Evolutionary conservation across 2,888 invertebrate genomes (phyloP).

Genomic region (Melangyna quadrimaculata): DNA sequence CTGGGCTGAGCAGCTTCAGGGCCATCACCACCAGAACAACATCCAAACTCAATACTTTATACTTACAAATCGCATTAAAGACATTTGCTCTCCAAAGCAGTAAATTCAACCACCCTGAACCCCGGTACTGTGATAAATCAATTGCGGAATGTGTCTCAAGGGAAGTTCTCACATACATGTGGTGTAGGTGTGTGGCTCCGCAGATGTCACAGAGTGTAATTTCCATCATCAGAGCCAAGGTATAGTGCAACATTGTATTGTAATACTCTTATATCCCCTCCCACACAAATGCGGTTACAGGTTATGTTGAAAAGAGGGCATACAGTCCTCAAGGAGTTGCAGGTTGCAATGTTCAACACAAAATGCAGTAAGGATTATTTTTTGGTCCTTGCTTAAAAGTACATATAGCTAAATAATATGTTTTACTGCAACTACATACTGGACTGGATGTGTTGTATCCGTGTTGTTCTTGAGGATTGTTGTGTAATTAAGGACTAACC

Average conservation of each 20-base stretch:
- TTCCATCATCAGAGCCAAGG: constrained; percentile 38
- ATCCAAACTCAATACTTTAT: constrained; percentile 50
- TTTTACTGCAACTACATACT: neutral
- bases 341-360: neutral
- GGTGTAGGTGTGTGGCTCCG: neutral
- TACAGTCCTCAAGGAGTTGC: constrained; percentile 44
- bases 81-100: constrained; percentile 59
- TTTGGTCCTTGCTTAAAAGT: neutral
- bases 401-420: too few relatives aligned
- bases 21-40: constrained; percentile 1
- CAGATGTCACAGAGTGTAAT: constrained; percentile 52
- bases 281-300: constrained; percentile 36
- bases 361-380: neutral
- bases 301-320: constrained; percentile 27
- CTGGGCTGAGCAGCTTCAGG: neutral
- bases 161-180: neutral
- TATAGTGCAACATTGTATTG: constrained; percentile 57
- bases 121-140: constrained; percentile 61
- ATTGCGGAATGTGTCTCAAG: constrained; percentile 59
- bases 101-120: constrained; percentile 57
- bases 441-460: neutral
- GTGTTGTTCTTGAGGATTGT: constrained; percentile 44
- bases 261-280: constrained; percentile 24
- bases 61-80: constrained; percentile 68
- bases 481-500: constrained; percentile 61